Evolutionary conservation across 2,797 vertebrate genomes (phyloP).

Genomic region (Agapornis canus): DNA sequence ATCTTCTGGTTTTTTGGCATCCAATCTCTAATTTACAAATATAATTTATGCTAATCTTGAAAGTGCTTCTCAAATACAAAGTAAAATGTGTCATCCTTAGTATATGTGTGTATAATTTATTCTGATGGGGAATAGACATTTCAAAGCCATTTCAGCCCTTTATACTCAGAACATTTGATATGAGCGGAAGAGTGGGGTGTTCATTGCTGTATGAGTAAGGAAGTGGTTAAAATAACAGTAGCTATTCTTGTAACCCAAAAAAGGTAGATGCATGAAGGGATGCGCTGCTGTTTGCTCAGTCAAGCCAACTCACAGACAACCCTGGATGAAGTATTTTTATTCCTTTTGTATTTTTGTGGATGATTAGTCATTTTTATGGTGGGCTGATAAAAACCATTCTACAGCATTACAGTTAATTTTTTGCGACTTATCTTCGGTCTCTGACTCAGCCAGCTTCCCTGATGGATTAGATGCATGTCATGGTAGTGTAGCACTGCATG

Average conservation of each 20-base stretch:
- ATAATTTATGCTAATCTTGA: conserved; percentile 79
- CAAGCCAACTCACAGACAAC: neutral
- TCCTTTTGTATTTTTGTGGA: neutral
- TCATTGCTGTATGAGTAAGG: neutral
- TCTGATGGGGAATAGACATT: conserved; percentile 59
- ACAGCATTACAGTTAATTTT: neutral
- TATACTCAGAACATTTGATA: conserved; percentile 36
- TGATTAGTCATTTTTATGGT: neutral
- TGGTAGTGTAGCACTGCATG: neutral
- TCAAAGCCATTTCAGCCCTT: conserved; percentile 59
- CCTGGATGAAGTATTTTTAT: neutral
- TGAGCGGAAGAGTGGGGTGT: neutral
- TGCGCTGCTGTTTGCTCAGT: neutral
- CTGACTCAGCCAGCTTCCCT: neutral
- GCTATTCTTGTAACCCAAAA: neutral
- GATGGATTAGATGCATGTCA: neutral
- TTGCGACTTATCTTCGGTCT: neutral
- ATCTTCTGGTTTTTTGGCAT: conserved; percentile 72
- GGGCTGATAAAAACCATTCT: neutral
- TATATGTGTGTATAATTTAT: conserved; percentile 65
- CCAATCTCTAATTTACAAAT: conserved; percentile 71
- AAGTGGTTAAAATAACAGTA: conserved; percentile 29
- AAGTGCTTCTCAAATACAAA: conserved; percentile 71
- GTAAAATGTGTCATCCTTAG: conserved; percentile 66
- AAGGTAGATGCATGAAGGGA: neutral